Evolutionary conservation across 2,888 invertebrate species (phyloP).

Genomic region (Drosophila lacicola): DNA sequence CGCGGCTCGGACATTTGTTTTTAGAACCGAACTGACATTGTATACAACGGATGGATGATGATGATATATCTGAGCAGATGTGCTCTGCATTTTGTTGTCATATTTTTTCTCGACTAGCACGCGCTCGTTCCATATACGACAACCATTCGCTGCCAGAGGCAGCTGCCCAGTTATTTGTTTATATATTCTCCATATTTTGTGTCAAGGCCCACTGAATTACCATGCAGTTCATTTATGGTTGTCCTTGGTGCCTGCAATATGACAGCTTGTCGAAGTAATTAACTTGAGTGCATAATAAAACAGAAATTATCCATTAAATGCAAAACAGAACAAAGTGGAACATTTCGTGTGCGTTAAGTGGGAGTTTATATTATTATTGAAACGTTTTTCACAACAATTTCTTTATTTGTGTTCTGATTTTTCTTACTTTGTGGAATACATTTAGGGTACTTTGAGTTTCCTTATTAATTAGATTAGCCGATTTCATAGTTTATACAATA

Average conservation of each 20-base stretch:
- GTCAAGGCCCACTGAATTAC: conserved; percentile 46
- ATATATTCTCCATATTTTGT: conserved; percentile 33
- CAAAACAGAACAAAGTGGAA: neutral
- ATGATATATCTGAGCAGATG: conserved; percentile 77
- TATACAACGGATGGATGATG: conserved; percentile 58
- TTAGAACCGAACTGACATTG: conserved; percentile 71
- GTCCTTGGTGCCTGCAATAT: conserved; percentile 13
- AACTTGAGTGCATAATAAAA: conserved; percentile 38
- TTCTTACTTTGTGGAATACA: too few relatives aligned
- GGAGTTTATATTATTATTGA: neutral
- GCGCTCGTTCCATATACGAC: conserved; percentile 37
- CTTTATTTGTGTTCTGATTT: too few relatives aligned
- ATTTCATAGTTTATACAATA: too few relatives aligned
- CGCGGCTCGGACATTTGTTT: conserved; percentile 68
- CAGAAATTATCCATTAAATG: conserved; percentile 13
- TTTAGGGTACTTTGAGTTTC: too few relatives aligned
- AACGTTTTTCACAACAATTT: too few relatives aligned
- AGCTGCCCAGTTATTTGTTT: conserved; percentile 17
- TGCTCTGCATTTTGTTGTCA: conserved; percentile 53
- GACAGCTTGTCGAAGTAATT: conserved; percentile 15
- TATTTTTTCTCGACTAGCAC: conserved; percentile 32
- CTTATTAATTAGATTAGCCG: too few relatives aligned
- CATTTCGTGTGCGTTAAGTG: neutral
- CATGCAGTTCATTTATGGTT: conserved; percentile 13
- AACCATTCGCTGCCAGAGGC: neutral